phyloP scores from a whole-genome alignment of 2,888 invertebrate genomes.

The Epiperipatus broadwayi region DNA sequence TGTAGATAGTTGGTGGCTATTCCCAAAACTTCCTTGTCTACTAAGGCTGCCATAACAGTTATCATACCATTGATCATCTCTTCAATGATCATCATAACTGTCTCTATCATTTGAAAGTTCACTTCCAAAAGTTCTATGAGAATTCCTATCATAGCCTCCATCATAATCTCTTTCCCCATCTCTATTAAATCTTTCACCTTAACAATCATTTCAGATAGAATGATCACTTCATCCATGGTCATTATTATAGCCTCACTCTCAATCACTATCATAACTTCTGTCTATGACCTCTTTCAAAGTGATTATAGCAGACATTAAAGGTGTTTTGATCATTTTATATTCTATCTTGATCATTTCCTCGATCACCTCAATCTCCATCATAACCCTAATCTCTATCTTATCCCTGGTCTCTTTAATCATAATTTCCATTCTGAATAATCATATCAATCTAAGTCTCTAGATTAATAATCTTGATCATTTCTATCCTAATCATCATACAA shows the following conservation, averaged over 20 bases:
- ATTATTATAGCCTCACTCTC: conserved; percentile 24
- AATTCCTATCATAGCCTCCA: too few relatives aligned
- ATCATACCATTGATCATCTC: too few relatives aligned
- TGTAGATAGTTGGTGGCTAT: too few relatives aligned
- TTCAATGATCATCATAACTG: too few relatives aligned
- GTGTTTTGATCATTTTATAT: conserved; percentile 22
- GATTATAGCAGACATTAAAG: conserved; percentile 23
- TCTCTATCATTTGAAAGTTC: too few relatives aligned
- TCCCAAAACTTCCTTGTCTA: too few relatives aligned
- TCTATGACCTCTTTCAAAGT: conserved; percentile 14
- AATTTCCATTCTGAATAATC: conserved; percentile 20
- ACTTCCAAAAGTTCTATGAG: too few relatives aligned
- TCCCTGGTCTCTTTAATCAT: conserved; percentile 26
- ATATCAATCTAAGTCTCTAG: conserved; percentile 13
- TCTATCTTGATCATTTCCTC: conserved; percentile 13
- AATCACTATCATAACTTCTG: conserved; percentile 19
- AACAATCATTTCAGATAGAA: conserved; percentile 16
- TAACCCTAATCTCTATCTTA: conserved; percentile 12
- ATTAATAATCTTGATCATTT: conserved; percentile 21
- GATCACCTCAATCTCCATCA: conserved; percentile 14
- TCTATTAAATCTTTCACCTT: conserved; percentile 12
- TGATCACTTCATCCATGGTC: conserved; percentile 22
- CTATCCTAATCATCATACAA: conserved; percentile 21
- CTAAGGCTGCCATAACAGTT: too few relatives aligned
- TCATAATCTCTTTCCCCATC: conserved; percentile 13